Conservation (phyloP, 2,888 invertebrate genomes). For the Drosophila antonietae region DNA sequence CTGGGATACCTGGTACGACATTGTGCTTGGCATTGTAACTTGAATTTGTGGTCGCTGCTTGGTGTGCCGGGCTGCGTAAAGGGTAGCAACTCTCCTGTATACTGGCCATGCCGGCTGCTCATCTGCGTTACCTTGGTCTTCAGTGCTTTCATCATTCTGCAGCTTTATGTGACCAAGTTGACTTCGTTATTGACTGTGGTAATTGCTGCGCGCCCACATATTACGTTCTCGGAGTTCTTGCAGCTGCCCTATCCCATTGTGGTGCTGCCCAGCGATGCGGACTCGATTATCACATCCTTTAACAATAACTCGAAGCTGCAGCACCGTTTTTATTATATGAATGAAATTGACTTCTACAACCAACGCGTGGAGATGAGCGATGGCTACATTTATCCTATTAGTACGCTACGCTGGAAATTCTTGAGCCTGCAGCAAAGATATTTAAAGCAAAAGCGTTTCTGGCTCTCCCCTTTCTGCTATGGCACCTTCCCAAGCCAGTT, state of each 20-base stretch:
- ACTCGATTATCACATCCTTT: constrained; percentile 45
- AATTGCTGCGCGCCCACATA: not conserved
- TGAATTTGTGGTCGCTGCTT: constrained; percentile 39
- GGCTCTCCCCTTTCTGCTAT: constrained; percentile 62
- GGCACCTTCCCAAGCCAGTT: constrained; percentile 67
- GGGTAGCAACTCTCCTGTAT: not conserved
- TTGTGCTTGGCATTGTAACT: not conserved
- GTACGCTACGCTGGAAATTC: constrained; percentile 60
- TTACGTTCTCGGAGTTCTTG: constrained; percentile 39
- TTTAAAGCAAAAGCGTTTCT: constrained; percentile 60
- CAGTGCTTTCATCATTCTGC: constrained; percentile 37
- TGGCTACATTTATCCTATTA: constrained; percentile 64
- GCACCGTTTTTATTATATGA: constrained; percentile 20
- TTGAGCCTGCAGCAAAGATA: constrained; percentile 61
- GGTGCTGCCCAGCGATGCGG: constrained; percentile 38
- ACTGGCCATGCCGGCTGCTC: not conserved
- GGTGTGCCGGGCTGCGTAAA: constrained; percentile 47
- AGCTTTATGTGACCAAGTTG: constrained; percentile 54
- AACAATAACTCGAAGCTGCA: constrained; percentile 49
- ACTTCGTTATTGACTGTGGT: constrained; percentile 53
- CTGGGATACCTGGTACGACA: constrained; percentile 11
- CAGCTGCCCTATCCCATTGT: constrained; percentile 44
- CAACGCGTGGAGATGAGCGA: constrained; percentile 46
- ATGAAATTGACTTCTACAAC: constrained; percentile 23
- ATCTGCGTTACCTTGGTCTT: constrained; percentile 20